Conservation (phyloP, 2,888 invertebrate genomes). For the Cerceris ruficornis region DNA sequence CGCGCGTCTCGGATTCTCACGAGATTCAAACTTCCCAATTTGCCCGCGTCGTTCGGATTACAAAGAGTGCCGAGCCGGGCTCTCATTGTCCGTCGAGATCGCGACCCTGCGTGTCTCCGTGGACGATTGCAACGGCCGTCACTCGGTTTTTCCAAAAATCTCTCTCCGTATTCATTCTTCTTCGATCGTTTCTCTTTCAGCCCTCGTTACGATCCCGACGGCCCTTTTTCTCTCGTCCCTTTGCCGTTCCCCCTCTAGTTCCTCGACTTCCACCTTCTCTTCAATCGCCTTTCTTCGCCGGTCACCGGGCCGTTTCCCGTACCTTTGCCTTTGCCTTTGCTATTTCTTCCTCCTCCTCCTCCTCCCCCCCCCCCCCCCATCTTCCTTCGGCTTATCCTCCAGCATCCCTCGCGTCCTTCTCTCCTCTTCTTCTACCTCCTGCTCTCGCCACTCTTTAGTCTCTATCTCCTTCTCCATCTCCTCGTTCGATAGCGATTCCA, state of each 20-base stretch:
- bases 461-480: not conserved
- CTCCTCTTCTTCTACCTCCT: no score
- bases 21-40: no score
- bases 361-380: constrained; percentile 17
- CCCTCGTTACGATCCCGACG: no score
- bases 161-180: not conserved
- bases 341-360: constrained; percentile 6
- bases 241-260: constrained; percentile 2
- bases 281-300: no score
- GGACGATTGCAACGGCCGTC: no score
- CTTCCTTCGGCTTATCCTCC: constrained; percentile 41
- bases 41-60: no score
- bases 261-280: not conserved
- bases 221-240: not conserved
- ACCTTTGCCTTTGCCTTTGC: constrained; percentile 39
- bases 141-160: no score
- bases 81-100: no score
- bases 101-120: no score
- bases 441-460: not conserved
- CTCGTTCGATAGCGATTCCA: not conserved
- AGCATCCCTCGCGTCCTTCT: constrained; percentile 1
- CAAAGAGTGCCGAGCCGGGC: no score
- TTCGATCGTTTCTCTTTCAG: not conserved
- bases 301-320: not conserved
- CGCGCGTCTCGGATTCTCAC: no score